Conservation (phyloP, 2,888 invertebrate genomes). For the Steinernema scapterisci region DNA sequence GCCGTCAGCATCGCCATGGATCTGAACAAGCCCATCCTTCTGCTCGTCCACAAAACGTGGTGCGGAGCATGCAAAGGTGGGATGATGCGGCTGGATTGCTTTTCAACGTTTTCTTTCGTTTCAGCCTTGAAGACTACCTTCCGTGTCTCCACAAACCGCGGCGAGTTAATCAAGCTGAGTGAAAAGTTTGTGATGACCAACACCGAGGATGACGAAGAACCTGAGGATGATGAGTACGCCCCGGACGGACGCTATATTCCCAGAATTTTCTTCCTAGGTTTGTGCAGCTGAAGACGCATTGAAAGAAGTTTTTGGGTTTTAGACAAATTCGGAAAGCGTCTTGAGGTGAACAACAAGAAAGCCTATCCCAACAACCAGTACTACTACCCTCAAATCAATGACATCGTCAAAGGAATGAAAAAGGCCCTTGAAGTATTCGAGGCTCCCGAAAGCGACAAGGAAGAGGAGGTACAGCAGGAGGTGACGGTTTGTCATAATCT, state of each 20-base stretch:
- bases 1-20: conserved; percentile 62
- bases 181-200: conserved; percentile 69
- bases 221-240: conserved; percentile 67
- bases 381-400: conserved; percentile 62
- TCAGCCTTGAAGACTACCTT: conserved; percentile 57
- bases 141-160: conserved; percentile 59
- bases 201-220: conserved; percentile 70
- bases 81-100: no score
- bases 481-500: neutral
- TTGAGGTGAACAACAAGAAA: conserved; percentile 68
- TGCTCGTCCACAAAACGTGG: conserved; percentile 71
- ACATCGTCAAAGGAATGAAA: conserved; percentile 48
- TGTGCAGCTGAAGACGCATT: neutral
- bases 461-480: conserved; percentile 28
- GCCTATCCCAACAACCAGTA: conserved; percentile 59
- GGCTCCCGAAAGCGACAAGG: conserved; percentile 48
- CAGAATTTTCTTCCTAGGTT: conserved; percentile 69
- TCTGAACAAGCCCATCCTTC: conserved; percentile 69
- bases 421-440: conserved; percentile 44
- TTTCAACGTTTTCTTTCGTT: neutral
- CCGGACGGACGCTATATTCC: conserved; percentile 71
- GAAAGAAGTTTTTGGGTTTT: conserved; percentile 40
- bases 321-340: conserved; percentile 67
- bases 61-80: conserved; percentile 70
- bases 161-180: conserved; percentile 68